Conservation (phyloP, 2,113 vertebrate species). For the Phalacrocorax aristotelis region DNA sequence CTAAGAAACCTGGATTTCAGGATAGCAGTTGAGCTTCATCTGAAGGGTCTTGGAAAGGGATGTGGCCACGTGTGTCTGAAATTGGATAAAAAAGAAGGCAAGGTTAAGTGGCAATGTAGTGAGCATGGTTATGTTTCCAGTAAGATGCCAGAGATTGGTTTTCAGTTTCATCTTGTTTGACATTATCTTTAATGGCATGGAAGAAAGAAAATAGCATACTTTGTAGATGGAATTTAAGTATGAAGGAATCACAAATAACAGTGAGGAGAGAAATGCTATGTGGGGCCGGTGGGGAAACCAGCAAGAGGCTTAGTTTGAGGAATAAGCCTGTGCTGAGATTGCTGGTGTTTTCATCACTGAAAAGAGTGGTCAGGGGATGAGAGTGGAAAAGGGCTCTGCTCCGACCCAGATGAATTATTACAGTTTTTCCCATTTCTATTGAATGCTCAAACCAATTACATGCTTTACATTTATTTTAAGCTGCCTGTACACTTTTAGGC, state of each 20-base stretch:
- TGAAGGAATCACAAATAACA: constrained; percentile 33
- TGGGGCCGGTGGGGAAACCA: background rate
- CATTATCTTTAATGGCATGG: constrained; percentile 56
- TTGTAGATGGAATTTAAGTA: constrained; percentile 35
- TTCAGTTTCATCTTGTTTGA: constrained; percentile 45
- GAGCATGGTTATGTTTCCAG: background rate
- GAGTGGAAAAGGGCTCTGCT: background rate
- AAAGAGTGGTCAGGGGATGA: background rate
- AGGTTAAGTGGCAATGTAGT: background rate
- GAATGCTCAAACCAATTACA: background rate
- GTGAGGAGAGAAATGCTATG: background rate
- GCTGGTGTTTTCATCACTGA: background rate
- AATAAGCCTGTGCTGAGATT: background rate
- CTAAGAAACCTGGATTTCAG: background rate
- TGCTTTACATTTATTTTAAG: background rate
- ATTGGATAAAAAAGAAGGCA: background rate
- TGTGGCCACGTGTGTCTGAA: background rate
- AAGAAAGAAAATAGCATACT: constrained; percentile 59
- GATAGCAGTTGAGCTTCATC: background rate
- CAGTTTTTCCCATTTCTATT: background rate
- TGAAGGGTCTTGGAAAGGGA: background rate
- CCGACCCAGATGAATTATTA: background rate
- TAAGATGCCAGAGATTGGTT: constrained; percentile 9
- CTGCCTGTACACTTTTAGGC: background rate
- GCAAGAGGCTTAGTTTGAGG: background rate